phyloP scores from a whole-genome alignment of 2,888 invertebrate genomes.

The Drosophila falleni region DNA sequence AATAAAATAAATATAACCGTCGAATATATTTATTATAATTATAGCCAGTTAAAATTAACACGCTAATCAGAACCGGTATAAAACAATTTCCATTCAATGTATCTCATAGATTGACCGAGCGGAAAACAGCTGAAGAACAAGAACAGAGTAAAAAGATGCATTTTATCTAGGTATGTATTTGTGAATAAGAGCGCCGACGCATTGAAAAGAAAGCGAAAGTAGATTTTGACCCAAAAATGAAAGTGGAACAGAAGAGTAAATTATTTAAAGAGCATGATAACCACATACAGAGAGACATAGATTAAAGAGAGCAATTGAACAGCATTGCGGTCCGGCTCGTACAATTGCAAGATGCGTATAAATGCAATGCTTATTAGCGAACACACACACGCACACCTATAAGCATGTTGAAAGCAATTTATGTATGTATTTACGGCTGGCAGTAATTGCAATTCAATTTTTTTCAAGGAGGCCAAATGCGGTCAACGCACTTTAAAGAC shows the following conservation, averaged over 20 bases:
- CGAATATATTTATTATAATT: constrained; percentile 29
- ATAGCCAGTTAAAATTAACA: constrained; percentile 33
- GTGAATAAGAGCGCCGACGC: constrained; percentile 54
- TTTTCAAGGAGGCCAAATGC: constrained; percentile 37
- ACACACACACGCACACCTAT: constrained; percentile 2
- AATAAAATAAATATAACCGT: constrained; percentile 2
- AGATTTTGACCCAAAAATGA: constrained; percentile 60
- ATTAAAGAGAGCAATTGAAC: constrained; percentile 19
- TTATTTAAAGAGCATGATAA: constrained; percentile 21
- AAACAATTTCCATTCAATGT: constrained; percentile 12
- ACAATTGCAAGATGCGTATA: constrained; percentile 19
- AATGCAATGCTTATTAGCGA: not conserved
- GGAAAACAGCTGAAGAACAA: not conserved
- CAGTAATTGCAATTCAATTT: constrained; percentile 26
- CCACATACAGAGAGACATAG: constrained; percentile 6
- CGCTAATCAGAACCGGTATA: constrained; percentile 37
- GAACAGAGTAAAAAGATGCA: not conserved
- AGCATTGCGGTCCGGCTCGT: constrained; percentile 16
- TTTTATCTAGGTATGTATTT: not conserved
- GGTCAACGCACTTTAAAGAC: constrained; percentile 57
- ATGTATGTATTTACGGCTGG: not conserved
- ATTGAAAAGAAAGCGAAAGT: constrained; percentile 71
- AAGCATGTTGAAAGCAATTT: not conserved
- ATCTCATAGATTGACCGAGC: not conserved
- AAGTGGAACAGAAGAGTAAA: constrained; percentile 54